These are phyloP conservation scores for Caerostris extrusa DNA, from an alignment of 1,140 invertebrate genomes.

Conservation along the genomic window DNA sequence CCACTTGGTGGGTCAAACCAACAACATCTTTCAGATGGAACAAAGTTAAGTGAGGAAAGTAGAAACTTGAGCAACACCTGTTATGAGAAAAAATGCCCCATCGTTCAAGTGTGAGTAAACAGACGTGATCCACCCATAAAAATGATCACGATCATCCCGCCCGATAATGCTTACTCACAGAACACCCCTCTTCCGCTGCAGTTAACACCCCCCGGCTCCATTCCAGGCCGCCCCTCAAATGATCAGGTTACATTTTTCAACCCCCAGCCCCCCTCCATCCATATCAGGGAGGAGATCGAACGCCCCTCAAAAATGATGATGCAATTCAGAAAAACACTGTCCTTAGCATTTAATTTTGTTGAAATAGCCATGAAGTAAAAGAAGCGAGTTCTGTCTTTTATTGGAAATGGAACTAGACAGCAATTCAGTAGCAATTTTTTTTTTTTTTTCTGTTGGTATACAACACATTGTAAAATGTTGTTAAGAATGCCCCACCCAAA, in stretches of 20 bases:
- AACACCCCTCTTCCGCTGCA: conserved; percentile 24
- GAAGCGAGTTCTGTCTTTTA: too few species aligned
- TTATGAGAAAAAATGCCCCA: background rate
- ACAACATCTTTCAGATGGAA: too few species aligned
- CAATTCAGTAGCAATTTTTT: too few species aligned
- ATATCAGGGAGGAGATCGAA: background rate
- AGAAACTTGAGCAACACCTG: conserved; percentile 36
- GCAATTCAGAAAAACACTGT: too few species aligned
- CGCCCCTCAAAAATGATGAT: background rate
- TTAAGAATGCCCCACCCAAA: too few species aligned
- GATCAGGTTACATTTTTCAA: conserved; percentile 48
- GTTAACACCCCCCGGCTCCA: conserved; percentile 2
- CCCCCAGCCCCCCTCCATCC: background rate
- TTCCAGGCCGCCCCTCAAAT: conserved; percentile 6
- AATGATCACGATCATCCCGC: conserved; percentile 48
- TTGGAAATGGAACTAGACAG: too few species aligned
- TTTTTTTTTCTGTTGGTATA: too few species aligned
- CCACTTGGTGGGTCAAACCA: too few species aligned
- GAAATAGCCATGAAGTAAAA: too few species aligned
- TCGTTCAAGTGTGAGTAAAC: conserved; percentile 37
- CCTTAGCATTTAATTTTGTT: too few species aligned
- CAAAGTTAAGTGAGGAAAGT: too few species aligned
- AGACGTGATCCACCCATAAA: conserved; percentile 57
- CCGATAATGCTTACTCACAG: background rate
- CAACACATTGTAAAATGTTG: too few species aligned